These are phyloP conservation scores for Alethe diademata DNA, from an alignment of 2,113 vertebrate genomes.

Conservation along the genomic window DNA sequence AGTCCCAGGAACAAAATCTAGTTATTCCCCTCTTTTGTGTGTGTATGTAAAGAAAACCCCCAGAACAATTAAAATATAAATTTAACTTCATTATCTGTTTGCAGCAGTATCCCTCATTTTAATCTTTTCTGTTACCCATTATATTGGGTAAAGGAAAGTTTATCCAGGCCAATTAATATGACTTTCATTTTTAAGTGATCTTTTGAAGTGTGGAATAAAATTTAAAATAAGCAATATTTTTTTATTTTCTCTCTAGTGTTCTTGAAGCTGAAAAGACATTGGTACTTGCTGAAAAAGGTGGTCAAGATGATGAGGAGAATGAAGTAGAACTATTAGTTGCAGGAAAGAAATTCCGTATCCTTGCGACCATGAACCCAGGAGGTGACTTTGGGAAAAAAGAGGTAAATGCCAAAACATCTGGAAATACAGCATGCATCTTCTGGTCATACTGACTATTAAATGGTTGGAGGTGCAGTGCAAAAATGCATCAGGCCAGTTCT, in stretches of 20 bases:
- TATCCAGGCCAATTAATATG: not conserved
- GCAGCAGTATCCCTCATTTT: not conserved
- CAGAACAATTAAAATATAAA: not conserved
- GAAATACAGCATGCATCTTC: not conserved
- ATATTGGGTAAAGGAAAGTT: not conserved
- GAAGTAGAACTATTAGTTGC: constrained; percentile 89
- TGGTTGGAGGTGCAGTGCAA: not conserved
- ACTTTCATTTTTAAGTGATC: not conserved
- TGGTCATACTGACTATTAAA: not conserved
- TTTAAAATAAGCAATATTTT: not conserved
- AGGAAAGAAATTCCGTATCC: constrained; percentile 82
- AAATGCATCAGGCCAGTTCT: not conserved
- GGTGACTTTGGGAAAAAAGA: constrained; percentile 99
- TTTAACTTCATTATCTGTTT: not conserved
- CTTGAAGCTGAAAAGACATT: constrained; percentile 89
- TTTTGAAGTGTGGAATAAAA: not conserved
- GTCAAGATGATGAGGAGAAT: constrained; percentile 78
- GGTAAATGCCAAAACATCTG: constrained; percentile 70
- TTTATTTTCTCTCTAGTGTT: constrained; percentile 63
- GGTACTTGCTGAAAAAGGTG: constrained; percentile 93
- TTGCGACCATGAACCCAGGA: constrained; percentile 98
- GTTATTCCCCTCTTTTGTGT: not conserved
- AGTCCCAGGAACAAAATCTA: not conserved
- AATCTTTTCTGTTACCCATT: not conserved
- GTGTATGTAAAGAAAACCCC: not conserved